phyloP scores from a whole-genome alignment of 2,888 invertebrate genomes.

The Germaria angustata region DNA sequence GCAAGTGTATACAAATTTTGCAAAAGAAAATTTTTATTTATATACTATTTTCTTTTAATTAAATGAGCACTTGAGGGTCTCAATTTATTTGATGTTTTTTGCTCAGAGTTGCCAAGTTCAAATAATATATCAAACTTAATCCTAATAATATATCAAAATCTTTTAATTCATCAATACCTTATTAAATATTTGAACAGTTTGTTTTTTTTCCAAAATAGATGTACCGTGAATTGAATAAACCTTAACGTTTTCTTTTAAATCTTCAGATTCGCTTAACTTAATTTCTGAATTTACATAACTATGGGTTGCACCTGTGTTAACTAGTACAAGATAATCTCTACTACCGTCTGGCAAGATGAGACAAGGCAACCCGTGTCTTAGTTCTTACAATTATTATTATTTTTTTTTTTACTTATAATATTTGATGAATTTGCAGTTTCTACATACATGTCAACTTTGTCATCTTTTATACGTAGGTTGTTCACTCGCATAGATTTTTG shows the following conservation, averaged over 20 bases:
- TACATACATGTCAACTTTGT: constrained; percentile 3
- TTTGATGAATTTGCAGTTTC: not conserved
- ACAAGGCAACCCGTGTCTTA: constrained; percentile 8
- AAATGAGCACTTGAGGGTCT: no score
- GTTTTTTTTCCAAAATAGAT: not conserved
- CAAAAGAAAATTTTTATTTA: no score
- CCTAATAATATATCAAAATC: constrained; percentile 8
- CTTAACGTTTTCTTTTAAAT: not conserved
- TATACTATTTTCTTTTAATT: no score
- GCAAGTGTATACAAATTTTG: no score
- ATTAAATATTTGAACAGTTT: constrained; percentile 6
- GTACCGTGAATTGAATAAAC: not conserved
- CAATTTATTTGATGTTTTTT: no score
- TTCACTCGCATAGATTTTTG: not conserved
- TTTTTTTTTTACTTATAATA: not conserved
- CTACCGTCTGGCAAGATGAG: not conserved
- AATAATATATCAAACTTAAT: no score
- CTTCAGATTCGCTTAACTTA: not conserved
- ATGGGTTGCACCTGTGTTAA: constrained; percentile 2
- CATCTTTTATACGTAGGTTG: not conserved
- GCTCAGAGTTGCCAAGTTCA: no score
- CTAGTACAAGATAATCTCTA: not conserved
- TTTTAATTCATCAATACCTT: constrained; percentile 11
- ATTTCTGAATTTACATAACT: no score
- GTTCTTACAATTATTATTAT: not conserved